Percentiles rank a stretch among this genome's conserved stretches.
Conservation (phyloP, 2,113 vertebrate species). For the Rhizomys pruinosus region DNA sequence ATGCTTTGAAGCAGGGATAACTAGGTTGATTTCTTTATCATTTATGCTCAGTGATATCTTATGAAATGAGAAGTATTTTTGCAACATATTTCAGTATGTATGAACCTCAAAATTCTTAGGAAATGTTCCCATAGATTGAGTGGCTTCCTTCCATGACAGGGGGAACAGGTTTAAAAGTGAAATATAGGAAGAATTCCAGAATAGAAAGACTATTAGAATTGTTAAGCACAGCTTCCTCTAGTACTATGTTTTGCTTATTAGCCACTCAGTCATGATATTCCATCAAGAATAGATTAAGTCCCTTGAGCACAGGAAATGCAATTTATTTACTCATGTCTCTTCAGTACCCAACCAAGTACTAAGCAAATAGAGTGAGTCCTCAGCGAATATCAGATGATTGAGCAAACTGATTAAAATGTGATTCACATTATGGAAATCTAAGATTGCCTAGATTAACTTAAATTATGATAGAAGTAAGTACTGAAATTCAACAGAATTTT, state of each 20-base stretch:
- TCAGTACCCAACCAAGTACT: neutral
- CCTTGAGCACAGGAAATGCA: neutral
- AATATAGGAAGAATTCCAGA: neutral
- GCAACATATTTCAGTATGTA: constrained; percentile 6
- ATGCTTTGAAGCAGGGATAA: neutral
- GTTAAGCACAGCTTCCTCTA: neutral
- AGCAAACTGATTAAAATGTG: constrained; percentile 23
- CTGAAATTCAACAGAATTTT: constrained; percentile 18
- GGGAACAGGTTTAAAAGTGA: neutral
- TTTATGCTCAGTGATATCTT: constrained; percentile 7
- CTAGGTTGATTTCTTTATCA: neutral
- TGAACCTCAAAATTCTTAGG: constrained; percentile 1
- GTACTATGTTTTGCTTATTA: neutral
- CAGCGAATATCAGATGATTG: neutral
- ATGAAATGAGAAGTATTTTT: constrained; percentile 24
- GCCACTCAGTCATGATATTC: neutral
- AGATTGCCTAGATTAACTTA: constrained; percentile 29
- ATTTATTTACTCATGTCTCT: constrained; percentile 32
- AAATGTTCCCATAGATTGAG: neutral
- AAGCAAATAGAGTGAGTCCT: neutral
- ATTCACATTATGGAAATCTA: constrained; percentile 7
- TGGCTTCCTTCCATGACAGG: neutral
- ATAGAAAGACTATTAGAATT: neutral
- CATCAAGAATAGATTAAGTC: constrained; percentile 22
- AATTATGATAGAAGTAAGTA: neutral